Evolutionary conservation across 2,113 vertebrate genomes (phyloP).

Genomic region (Carassius auratus): DNA sequence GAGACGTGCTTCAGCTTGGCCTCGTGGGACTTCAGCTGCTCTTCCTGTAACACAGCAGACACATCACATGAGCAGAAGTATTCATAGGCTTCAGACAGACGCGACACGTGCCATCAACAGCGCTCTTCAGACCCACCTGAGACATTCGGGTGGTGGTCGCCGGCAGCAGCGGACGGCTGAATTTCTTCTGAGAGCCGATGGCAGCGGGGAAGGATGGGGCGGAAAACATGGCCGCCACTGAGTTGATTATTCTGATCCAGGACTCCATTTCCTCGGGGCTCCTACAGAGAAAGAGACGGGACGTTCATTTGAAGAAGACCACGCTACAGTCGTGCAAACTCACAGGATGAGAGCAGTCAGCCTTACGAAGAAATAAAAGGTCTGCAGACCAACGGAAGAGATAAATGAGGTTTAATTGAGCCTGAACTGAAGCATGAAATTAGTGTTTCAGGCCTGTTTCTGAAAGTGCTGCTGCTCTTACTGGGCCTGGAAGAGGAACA

Average conservation of each 20-base stretch:
- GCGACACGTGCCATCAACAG: neutral
- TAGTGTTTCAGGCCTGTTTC: neutral
- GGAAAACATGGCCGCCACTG: slow-evolving; percentile 87
- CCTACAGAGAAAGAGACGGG: slow-evolving; percentile 64
- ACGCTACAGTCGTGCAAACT: neutral
- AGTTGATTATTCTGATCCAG: slow-evolving; percentile 88
- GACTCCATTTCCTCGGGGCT: slow-evolving; percentile 88
- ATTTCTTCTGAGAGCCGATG: slow-evolving; percentile 90
- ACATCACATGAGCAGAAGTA: neutral
- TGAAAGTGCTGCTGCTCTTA: slow-evolving; percentile 65
- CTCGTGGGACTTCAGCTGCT: slow-evolving; percentile 89
- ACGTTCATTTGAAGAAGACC: neutral
- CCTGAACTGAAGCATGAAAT: slow-evolving; percentile 66
- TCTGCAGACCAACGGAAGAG: slow-evolving; percentile 48
- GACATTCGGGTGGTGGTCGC: slow-evolving; percentile 88
- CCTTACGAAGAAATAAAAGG: slow-evolving; percentile 40
- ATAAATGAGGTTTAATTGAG: slow-evolving; percentile 61
- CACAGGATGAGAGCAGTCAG: neutral
- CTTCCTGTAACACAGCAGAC: slow-evolving; percentile 75
- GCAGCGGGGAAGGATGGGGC: slow-evolving; percentile 88
- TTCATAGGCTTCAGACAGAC: neutral
- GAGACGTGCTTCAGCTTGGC: slow-evolving; percentile 87
- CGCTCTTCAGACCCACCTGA: slow-evolving; percentile 70
- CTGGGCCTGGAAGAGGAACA: slow-evolving; percentile 90
- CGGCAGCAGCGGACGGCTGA: slow-evolving; percentile 87